These are phyloP conservation scores for Polia nebulosa DNA, from an alignment of 2,888 invertebrate species.

Conservation along the genomic window DNA sequence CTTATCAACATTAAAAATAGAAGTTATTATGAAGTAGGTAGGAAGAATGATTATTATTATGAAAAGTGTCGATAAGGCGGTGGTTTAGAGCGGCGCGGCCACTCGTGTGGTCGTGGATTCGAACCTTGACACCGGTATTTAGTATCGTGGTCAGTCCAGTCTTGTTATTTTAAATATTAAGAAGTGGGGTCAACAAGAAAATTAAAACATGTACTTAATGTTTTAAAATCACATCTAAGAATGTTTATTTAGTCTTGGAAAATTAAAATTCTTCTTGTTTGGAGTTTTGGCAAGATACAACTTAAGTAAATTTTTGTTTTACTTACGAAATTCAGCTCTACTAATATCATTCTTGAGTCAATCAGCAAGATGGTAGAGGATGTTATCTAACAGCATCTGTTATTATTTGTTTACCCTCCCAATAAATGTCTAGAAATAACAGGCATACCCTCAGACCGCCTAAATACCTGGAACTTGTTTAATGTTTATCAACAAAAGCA, in stretches of 20 bases:
- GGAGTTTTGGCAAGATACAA: not conserved
- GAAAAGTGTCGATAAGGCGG: slow-evolving; percentile 36
- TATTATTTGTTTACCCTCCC: not conserved
- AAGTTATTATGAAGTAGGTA: not conserved
- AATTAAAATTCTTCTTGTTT: not conserved
- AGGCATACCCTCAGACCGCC: not conserved
- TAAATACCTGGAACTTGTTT: slow-evolving; percentile 7
- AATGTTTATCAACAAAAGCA: not conserved
- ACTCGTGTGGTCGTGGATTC: slow-evolving; percentile 52
- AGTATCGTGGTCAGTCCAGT: slow-evolving; percentile 55
- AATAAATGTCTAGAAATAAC: not conserved
- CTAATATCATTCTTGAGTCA: not conserved
- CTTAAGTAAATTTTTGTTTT: too few relatives aligned
- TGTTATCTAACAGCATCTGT: slow-evolving; percentile 8
- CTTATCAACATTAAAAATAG: not conserved
- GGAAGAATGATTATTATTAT: slow-evolving; percentile 27
- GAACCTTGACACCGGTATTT: slow-evolving; percentile 69
- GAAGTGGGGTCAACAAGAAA: slow-evolving; percentile 31
- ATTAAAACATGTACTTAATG: slow-evolving; percentile 21
- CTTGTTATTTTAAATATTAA: slow-evolving; percentile 52
- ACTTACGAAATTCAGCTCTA: not conserved
- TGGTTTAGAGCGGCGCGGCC: slow-evolving; percentile 48
- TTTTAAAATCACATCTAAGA: not conserved
- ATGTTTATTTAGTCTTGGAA: slow-evolving; percentile 1
- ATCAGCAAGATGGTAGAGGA: not conserved